These are phyloP conservation scores for Pipistrellus pygmaeus DNA, from an alignment of 2,797 vertebrate species.

Conservation along the genomic window DNA sequence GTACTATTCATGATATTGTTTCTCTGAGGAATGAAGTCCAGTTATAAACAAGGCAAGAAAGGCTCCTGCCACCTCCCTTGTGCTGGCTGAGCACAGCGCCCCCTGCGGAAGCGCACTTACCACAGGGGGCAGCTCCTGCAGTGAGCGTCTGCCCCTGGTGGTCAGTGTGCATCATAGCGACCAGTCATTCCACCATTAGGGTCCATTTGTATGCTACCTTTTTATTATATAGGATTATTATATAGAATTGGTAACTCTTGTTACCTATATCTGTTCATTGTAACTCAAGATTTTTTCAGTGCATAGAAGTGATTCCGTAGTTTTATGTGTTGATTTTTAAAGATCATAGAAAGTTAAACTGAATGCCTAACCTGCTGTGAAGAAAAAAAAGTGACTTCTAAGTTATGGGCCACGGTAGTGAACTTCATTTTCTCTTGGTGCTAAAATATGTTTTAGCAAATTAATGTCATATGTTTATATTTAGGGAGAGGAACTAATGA, in stretches of 20 bases:
- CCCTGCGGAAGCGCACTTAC: too few species aligned
- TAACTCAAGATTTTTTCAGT: constrained; percentile 19
- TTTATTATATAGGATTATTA: not conserved
- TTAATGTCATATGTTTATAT: not conserved
- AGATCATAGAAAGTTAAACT: not conserved
- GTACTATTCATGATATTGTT: not conserved
- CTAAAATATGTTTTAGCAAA: constrained; percentile 31
- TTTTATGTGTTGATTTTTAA: not conserved
- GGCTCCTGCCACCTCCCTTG: too few species aligned
- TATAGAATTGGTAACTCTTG: not conserved
- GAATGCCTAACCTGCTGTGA: not conserved
- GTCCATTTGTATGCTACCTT: too few species aligned
- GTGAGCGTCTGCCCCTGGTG: too few species aligned
- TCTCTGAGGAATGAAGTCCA: constrained; percentile 2
- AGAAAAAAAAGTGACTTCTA: not conserved
- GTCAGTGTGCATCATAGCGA: too few species aligned
- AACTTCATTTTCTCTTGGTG: constrained; percentile 19
- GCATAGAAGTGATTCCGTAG: not conserved
- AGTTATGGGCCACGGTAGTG: not conserved
- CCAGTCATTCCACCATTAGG: too few species aligned
- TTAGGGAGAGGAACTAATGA: constrained; percentile 23
- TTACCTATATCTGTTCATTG: not conserved
- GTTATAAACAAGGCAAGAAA: not conserved
- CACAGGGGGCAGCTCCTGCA: too few species aligned
- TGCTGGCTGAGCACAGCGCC: too few species aligned